phyloP scores from a whole-genome alignment of 1,140 invertebrate species.

The Atopsyche davidsoni region DNA sequence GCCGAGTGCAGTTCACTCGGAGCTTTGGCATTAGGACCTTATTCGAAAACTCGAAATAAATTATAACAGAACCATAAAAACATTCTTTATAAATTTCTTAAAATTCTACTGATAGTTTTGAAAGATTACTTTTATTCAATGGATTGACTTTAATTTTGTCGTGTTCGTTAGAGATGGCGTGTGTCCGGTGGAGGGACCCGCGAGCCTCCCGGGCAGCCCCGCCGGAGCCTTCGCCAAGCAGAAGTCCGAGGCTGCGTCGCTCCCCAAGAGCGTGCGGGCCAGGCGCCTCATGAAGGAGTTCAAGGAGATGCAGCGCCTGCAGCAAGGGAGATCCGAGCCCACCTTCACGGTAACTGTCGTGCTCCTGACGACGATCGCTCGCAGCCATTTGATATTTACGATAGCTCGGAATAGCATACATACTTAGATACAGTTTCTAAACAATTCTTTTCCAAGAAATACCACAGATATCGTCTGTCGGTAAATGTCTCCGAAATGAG shows the following conservation, averaged over 20 bases:
- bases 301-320: slow-evolving; percentile 72
- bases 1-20: no score
- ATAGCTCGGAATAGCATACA: no score
- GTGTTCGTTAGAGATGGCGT: slow-evolving; percentile 62
- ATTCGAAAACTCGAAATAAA: no score
- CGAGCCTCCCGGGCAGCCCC: slow-evolving; percentile 49
- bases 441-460: no score
- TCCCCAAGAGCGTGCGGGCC: slow-evolving; percentile 50
- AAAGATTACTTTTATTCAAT: no score
- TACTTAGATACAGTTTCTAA: no score
- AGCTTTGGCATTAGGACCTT: no score
- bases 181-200: slow-evolving; percentile 53
- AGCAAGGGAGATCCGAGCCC: slow-evolving; percentile 58
- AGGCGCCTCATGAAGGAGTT: slow-evolving; percentile 90
- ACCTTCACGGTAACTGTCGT: slow-evolving; percentile 71
- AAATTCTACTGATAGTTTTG: neutral
- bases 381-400: no score
- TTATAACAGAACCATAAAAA: neutral
- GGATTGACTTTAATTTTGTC: slow-evolving; percentile 26
- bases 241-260: slow-evolving; percentile 39
- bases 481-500: no score
- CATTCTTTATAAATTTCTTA: neutral
- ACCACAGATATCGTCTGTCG: no score
- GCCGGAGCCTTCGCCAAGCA: slow-evolving; percentile 43
- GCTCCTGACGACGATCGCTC: no score